These are phyloP conservation scores for Hydrotaea cyrtoneurina DNA, from an alignment of 2,888 invertebrate species.

Conservation along the genomic window DNA sequence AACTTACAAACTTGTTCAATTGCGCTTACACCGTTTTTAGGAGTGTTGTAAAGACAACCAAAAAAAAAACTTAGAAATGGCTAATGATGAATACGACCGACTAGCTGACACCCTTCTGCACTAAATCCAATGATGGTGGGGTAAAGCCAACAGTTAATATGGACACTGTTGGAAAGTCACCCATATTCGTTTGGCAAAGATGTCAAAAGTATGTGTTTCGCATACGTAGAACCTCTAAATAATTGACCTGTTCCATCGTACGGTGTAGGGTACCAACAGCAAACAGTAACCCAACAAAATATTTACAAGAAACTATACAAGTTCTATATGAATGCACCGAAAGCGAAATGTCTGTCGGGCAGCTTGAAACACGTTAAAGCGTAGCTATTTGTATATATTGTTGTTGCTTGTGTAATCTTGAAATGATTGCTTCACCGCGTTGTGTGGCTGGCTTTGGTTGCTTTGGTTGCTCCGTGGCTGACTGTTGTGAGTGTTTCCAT, in stretches of 20 bases:
- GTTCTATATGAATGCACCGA: conserved; percentile 31
- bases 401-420: conserved; percentile 37
- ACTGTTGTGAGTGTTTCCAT: not conserved
- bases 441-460: conserved; percentile 11
- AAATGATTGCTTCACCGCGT: conserved; percentile 30
- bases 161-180: too few relatives aligned
- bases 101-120: too few relatives aligned
- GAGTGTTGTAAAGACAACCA: conserved; percentile 14
- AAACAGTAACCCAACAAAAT: not conserved
- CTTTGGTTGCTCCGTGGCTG: not conserved
- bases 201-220: too few relatives aligned
- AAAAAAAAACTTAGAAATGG: not conserved
- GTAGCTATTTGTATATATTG: not conserved
- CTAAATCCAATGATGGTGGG: too few relatives aligned
- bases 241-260: too few relatives aligned
- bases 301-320: conserved; percentile 47
- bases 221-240: too few relatives aligned
- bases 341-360: conserved; percentile 5
- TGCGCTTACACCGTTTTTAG: conserved; percentile 22
- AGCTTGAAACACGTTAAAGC: not conserved
- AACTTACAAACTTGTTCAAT: conserved; percentile 52
- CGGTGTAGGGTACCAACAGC: too few relatives aligned
- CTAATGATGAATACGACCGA: too few relatives aligned
- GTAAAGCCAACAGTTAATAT: too few relatives aligned
- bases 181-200: too few relatives aligned